A percentile compares a stretch with the other conserved stretches of the same genome.
Conservation (phyloP, 2,797 vertebrate species). For the Poecilia gillii region DNA sequence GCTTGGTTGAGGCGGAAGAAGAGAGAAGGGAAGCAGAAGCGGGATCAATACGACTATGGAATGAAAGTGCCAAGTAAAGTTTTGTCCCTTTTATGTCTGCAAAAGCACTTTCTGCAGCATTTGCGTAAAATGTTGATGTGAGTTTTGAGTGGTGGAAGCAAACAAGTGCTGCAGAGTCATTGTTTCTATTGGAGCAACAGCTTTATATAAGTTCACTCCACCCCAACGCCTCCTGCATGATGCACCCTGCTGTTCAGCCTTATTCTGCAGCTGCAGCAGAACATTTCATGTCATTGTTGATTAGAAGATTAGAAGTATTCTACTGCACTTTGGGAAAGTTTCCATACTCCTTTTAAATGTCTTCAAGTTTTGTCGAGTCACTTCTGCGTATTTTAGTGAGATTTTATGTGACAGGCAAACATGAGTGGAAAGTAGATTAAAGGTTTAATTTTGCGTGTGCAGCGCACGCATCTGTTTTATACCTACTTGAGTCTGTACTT, state of each 20-base stretch:
- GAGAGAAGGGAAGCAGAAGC: conserved; percentile 28
- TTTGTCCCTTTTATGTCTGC: conserved; percentile 40
- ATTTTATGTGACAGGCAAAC: neutral
- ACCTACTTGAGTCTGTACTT: neutral
- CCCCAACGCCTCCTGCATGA: neutral
- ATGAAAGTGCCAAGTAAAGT: conserved; percentile 55
- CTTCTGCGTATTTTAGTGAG: neutral
- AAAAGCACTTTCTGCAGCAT: conserved; percentile 40
- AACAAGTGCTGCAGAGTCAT: conserved; percentile 31
- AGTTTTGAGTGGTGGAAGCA: conserved; percentile 37
- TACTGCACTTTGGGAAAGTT: neutral
- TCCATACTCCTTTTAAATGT: neutral
- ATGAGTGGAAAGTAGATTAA: neutral
- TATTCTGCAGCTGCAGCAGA: conserved; percentile 8
- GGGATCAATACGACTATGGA: conserved; percentile 64
- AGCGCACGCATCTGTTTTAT: neutral
- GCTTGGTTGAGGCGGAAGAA: conserved; percentile 38
- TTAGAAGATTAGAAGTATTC: neutral
- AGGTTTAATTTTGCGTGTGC: neutral
- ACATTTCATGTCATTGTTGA: neutral
- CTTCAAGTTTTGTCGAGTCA: neutral
- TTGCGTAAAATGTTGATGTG: conserved; percentile 49
- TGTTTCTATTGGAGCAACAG: conserved; percentile 10
- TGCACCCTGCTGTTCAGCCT: conserved; percentile 13
- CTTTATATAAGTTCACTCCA: conserved; percentile 8